Conservation (phyloP, 2,888 invertebrate species). For the Plusia festucae region DNA sequence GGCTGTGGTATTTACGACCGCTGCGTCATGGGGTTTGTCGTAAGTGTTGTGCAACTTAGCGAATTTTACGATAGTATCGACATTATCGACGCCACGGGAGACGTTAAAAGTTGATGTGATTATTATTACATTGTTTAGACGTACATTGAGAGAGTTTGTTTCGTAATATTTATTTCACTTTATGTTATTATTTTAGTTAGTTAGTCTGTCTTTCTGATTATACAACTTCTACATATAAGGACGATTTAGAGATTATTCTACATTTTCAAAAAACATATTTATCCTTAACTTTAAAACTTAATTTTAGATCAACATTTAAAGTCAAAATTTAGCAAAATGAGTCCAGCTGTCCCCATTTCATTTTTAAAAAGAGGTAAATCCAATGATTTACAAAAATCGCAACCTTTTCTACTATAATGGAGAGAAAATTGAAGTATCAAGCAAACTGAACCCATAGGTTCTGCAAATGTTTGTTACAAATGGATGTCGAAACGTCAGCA, state of each 20-base stretch:
- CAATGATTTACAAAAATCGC: not conserved
- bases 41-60: conserved; percentile 58
- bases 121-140: conserved; percentile 33
- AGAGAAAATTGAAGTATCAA: not conserved
- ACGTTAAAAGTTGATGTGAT: conserved; percentile 41
- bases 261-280: too few relatives aligned
- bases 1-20: conserved; percentile 68
- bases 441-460: conserved; percentile 9
- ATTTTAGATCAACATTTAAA: too few relatives aligned
- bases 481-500: conserved; percentile 44
- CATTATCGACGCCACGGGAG: conserved; percentile 45
- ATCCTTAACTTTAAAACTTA: too few relatives aligned
- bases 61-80: conserved; percentile 59
- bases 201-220: not conserved
- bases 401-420: not conserved
- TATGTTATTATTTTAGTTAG: not conserved
- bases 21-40: conserved; percentile 75
- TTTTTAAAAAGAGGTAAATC: not conserved
- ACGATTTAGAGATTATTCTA: too few relatives aligned
- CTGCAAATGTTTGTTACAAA: conserved; percentile 45
- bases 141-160: not conserved
- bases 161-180: not conserved
- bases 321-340: not conserved
- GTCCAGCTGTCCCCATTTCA: too few relatives aligned
- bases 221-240: too few relatives aligned